Evolutionary conservation across 2,797 vertebrate species (phyloP).

Genomic region (Etheostoma nigrum): DNA sequence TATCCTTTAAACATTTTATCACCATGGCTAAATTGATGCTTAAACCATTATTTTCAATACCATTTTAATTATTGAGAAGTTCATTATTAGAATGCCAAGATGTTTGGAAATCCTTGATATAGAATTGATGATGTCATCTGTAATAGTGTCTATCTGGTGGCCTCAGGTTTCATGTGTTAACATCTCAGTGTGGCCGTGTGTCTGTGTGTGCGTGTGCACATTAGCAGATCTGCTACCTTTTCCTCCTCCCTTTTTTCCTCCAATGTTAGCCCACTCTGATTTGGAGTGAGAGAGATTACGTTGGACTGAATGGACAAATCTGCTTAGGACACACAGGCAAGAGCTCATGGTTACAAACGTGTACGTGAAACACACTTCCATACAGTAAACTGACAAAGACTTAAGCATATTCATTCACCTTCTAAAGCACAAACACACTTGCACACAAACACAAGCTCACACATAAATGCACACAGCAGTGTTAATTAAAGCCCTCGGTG

Average conservation of each 20-base stretch:
- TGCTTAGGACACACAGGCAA: slow-evolving; percentile 43
- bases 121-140: slow-evolving; percentile 57
- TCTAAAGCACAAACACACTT: slow-evolving; percentile 40
- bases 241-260: slow-evolving; percentile 34
- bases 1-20: slow-evolving; percentile 15
- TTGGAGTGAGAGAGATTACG: slow-evolving; percentile 45
- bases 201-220: slow-evolving; percentile 67
- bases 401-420: slow-evolving; percentile 42
- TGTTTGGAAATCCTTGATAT: slow-evolving; percentile 33
- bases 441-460: slow-evolving; percentile 54
- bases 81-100: background rate
- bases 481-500: slow-evolving; percentile 96
- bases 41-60: background rate
- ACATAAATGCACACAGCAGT: slow-evolving; percentile 68
- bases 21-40: slow-evolving; percentile 14
- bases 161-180: slow-evolving; percentile 57
- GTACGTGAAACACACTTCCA: slow-evolving; percentile 31
- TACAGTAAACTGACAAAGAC: slow-evolving; percentile 37
- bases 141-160: slow-evolving; percentile 45
- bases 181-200: slow-evolving; percentile 56
- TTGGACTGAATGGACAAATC: slow-evolving; percentile 42
- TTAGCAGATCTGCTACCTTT: slow-evolving; percentile 76
- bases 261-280: slow-evolving; percentile 44
- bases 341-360: slow-evolving; percentile 43
- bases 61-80: background rate